A percentile compares a stretch with the other conserved stretches of the same genome.
Conservation (phyloP, 2,113 vertebrate genomes). For the Bucco capensis region DNA sequence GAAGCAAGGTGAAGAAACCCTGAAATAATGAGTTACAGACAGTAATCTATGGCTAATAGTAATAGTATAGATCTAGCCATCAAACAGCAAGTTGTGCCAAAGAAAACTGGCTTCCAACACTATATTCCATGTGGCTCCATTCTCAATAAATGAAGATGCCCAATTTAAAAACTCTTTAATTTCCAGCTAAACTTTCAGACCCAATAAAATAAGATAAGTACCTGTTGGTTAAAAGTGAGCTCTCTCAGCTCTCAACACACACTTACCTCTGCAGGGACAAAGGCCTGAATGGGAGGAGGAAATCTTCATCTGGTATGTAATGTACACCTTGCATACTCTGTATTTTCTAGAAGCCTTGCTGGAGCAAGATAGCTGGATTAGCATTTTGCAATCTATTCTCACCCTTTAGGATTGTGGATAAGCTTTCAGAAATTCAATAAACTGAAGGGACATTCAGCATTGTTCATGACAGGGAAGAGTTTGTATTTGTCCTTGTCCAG, state of each 20-base stretch:
- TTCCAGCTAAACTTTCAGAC: not conserved
- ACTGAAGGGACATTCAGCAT: not conserved
- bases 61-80: not conserved
- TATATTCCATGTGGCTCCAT: rapidly evolving
- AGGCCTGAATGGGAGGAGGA: not conserved
- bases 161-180: not conserved
- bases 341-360: not conserved
- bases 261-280: not conserved
- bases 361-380: not conserved
- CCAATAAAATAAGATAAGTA: not conserved
- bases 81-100: constrained; percentile 10
- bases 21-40: not conserved
- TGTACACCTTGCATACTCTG: not conserved
- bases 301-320: not conserved
- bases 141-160: not conserved
- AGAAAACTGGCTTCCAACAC: not conserved
- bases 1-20: not conserved
- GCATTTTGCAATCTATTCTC: not conserved
- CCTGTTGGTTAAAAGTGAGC: not conserved
- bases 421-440: not conserved
- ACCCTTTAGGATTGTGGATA: not conserved
- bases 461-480: not conserved
- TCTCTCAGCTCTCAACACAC: not conserved
- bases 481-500: not conserved
- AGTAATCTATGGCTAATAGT: not conserved